Evolutionary conservation across 1,140 invertebrate genomes (phyloP), one percentile per base, ranked within the genome.

Genomic region (Papilio polyxenes): DNA sequence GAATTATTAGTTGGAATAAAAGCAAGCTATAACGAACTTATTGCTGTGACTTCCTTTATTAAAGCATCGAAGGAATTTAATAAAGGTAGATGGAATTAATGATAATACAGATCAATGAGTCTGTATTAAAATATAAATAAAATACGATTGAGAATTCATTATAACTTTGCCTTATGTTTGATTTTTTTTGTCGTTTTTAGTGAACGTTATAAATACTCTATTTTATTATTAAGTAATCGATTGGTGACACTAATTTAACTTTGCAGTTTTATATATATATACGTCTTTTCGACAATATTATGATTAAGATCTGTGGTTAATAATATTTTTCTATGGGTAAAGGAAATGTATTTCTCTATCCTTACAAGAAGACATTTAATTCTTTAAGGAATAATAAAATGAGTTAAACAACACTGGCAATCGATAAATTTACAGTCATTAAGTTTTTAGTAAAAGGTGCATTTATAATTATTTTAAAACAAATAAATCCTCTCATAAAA

Each of bases 401-500:
- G 23, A 31, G 23, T 65, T n/a, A 31, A 65, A 31, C 62, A 65
- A 65, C 23, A 65, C 8, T 11, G 11, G 9, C 11, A 23, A 65
- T 13, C 20, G 9, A 65, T 23, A 31, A 3, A 10, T 65, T 11
- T 20, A 1, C 20, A n/a, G 8, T 20, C 0, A 65, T 65, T 65
- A 13, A 65, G 23, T 65, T 13, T 65, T 65, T 31, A 65, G 7
- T 62, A 20, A 23, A n/a, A 31, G 23, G 20, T 2, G 23, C 20
- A 11, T 7, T 31, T 4, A 20, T 65, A 65, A 23, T 51, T 75
- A 51, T 31, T 75, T 75, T 51, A 75, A 49, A 75, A 23, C 48
- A 51, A 44, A 75, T 75, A 75, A 51, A 51, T 75, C 48, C 20
- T 49, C 48, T 20, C 75, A 23, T 75, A 49, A 49, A 75, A 51